Evolutionary conservation across 1,140 invertebrate species (phyloP).

Genomic region (Galleria mellonella): DNA sequence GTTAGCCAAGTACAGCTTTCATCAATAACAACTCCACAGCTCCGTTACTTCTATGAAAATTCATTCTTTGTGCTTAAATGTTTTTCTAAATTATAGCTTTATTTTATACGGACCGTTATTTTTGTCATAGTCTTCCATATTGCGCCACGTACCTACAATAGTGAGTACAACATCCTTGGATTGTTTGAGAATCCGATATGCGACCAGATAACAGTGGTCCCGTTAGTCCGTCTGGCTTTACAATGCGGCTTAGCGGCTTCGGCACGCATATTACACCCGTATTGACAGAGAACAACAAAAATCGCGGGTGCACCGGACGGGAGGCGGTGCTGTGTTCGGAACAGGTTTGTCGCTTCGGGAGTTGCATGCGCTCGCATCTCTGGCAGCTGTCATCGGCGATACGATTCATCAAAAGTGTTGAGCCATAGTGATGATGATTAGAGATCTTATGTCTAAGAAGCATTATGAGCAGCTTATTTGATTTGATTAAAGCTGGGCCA

Average conservation of each 20-base stretch:
- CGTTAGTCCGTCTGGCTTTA: conserved; percentile 59
- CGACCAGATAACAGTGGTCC: conserved; percentile 32
- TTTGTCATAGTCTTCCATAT: neutral
- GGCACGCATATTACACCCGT: conserved; percentile 36
- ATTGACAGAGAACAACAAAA: conserved; percentile 47
- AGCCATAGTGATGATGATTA: too few relatives aligned
- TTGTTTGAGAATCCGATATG: conserved; percentile 22
- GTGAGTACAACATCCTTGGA: conserved; percentile 11
- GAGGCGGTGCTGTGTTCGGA: conserved; percentile 28
- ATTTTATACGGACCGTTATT: too few relatives aligned
- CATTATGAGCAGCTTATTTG: too few relatives aligned
- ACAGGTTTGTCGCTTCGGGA: conserved; percentile 47
- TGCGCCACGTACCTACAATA: conserved; percentile 20
- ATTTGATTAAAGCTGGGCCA: too few relatives aligned
- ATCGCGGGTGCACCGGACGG: conserved; percentile 28
- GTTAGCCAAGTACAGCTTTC: too few relatives aligned
- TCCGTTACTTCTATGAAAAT: too few relatives aligned
- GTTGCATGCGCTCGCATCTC: conserved; percentile 3
- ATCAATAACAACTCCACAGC: too few relatives aligned
- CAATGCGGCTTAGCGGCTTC: conserved; percentile 50
- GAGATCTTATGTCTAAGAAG: too few relatives aligned
- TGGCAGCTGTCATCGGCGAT: conserved; percentile 23
- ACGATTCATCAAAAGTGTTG: neutral
- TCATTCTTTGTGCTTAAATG: neutral
- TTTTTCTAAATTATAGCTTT: neutral